These are phyloP conservation scores for Neogale vison DNA, from an alignment of 2,113 vertebrate genomes.

Conservation along the genomic window DNA sequence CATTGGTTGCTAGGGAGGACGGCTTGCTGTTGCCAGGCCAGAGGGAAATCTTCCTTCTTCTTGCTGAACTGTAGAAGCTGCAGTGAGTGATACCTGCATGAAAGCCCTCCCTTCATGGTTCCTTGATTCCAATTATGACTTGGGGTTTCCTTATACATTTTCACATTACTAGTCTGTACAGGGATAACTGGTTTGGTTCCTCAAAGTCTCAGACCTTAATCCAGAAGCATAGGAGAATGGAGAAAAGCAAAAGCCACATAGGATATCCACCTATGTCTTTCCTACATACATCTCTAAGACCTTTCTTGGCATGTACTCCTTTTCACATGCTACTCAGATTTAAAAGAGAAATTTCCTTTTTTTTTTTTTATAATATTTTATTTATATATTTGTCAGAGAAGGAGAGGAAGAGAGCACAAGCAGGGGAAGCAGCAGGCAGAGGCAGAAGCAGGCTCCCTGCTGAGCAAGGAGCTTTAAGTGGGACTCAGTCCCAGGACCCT, in stretches of 20 bases:
- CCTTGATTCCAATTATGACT: neutral
- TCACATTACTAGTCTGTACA: neutral
- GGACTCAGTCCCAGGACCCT: no score
- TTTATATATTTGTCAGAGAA: no score
- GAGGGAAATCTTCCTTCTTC: neutral
- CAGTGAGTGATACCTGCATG: neutral
- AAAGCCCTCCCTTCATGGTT: neutral
- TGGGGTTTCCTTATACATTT: neutral
- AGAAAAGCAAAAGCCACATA: neutral
- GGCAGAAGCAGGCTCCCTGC: no score
- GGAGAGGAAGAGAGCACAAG: no score
- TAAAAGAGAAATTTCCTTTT: neutral
- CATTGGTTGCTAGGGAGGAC: neutral
- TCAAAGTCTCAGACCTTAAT: neutral
- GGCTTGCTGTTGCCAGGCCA: no score
- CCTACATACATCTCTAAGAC: accelerated
- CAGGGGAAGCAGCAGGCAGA: no score
- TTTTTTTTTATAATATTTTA: neutral
- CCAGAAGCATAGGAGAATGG: neutral
- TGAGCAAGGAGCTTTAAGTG: no score
- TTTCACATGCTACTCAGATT: neutral
- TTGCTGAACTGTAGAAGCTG: neutral
- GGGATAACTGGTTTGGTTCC: neutral
- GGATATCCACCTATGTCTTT: neutral
- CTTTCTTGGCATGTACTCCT: neutral